Evolutionary conservation across 1,140 invertebrate genomes (phyloP), one percentile per base, ranked within the genome.

Genomic region (Lutraria rhynchaena): DNA sequence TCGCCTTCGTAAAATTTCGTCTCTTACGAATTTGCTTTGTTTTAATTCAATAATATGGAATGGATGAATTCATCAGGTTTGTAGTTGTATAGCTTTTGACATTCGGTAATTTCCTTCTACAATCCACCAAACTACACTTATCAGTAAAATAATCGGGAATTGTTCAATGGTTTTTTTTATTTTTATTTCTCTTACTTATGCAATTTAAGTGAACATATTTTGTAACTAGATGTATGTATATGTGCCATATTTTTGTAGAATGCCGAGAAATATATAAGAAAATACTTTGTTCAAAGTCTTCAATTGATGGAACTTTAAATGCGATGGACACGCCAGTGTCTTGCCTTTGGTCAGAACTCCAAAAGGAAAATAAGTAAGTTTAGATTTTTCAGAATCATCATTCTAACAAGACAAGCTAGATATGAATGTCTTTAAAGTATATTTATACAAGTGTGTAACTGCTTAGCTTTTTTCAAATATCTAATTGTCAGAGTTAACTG

Each of bases 201-300:
- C 19, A 49, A 11, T 19, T 9, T 9, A 11, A 55, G 7, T 55
- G 51, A 41, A 7, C 15, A 41, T 55, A 7, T 55, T 27, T 4
- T 55, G 4, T 55, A 4, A 55, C 5, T 55, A 55, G 4, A 55
- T 55, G 4, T 55, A 22, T 55, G 27, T 22, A 55, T 27, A 22
- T 33, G 5, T 33, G 4, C 11, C 5, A 35, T 46, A 24, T 37
- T 41, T 11, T 77, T 78, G 24, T 63, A 78, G 75, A 78, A 78
- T 78, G 75, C 27, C 49, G 76, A 44, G 76, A 69, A 33, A 35
- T 80, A 15, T 80, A 80, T 63, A 80, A 80, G 65, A 57, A 53
- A 41, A 69, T 80, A 46, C 27, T 69, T 19, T 58, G 67, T 5
- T 58, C 76, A 11, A 65, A 67, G 13, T 19, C 61, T 22, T 17